Evolutionary conservation across 2,797 vertebrate genomes (phyloP), one percentile per base, ranked within the genome.

Genomic region (Podarcis lilfordi): DNA sequence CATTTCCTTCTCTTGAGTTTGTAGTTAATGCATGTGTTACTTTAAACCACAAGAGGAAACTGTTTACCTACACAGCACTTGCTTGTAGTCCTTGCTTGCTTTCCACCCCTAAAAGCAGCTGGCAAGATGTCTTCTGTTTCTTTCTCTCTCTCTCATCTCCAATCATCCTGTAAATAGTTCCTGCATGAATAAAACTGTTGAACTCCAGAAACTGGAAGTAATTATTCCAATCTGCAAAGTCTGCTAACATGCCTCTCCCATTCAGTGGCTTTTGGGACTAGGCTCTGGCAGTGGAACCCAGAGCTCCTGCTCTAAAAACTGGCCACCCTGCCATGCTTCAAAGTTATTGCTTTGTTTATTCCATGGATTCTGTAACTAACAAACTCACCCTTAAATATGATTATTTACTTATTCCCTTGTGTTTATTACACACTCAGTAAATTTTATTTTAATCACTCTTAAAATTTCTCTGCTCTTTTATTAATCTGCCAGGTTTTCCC

Each of bases 401-500:
- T 68, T 69, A 76, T 76, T 66, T 89, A 50, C 40, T 81, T n/a
- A 81, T 59, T 85, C 78, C 27, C 17, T 7, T 76, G 32, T 89
- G 69, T 76, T 81, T 85, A 81, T 81, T 75, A 76, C 25, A n/a
- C 35, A 80, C 29, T 74, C 32, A 35, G 55, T 80, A 72, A 80
- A 85, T 81, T 86, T 50, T 55, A 69, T 81, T 85, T 81, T 76
- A 86, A 89, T 81, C 71, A 85, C 17, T 75, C 40, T 80, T 82
- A 55, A 50, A 43, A 85, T 81, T 89, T 75, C n/a, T 66, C 17
- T 23, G 69, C 81, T 72, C 25, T 88, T 79, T 83, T 91, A 69
- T 55, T n/a, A 86, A 19, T 68, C 3, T 89, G 90, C 88, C 75
- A 89, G 13, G 37, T 84, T 5, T 27, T 88, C 89, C 89, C 50